Base-by-base conservation (phyloP, 2,797 vertebrate genomes). In the Rhinogobio ventralis region DNA sequence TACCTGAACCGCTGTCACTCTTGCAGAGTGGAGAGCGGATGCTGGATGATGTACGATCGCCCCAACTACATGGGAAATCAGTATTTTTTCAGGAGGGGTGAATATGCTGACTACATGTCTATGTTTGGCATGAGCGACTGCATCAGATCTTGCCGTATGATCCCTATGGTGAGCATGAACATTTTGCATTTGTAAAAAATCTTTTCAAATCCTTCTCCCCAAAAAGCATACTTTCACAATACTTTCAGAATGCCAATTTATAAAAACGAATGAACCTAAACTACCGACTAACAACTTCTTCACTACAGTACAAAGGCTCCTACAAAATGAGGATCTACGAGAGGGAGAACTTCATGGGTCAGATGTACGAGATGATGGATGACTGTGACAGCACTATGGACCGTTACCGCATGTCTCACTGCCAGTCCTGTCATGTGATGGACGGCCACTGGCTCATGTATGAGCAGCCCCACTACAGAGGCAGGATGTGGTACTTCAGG, bases 311-410 rank as follows among this genome's bases (percentile, higher is more conserved):
- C 93, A 92, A 92, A 9, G 92, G 94, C 60, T 89, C 91, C 87
- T 94, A 92, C 90, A 95, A 91, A 85, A 93, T 95, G 90, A 92
- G n/a, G 85, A 93, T 96, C 90, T 95, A 93, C 13, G 93, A 85
- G 82, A 88, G 83, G 69, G 87, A 88, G 93, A 95, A 96, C 86
- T 94, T 94, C 66, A 87, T 90, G 39, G 93, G 95, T 36, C 92
- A 94, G 90, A 93, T 94, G 90, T 17, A 87, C 45, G 95, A 95
- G 89, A 74, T 95, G 88, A 95, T 83, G 79, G 93, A 95, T n/a
- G 93, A 95, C 89, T 95, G 95, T 11, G 89, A 94, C 85, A 92
- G 84, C 91, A 83, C 94, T 89, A 91, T 93, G 91, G 94, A 92
- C 25, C 92, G 91, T 42, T 94, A 91, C 91, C 92, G 87, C 87